A percentile compares a stretch with the other conserved stretches of the same genome.
These are phyloP conservation scores for Drosophila parthenogenetica DNA, from an alignment of 2,888 invertebrate genomes.

Conservation along the genomic window DNA sequence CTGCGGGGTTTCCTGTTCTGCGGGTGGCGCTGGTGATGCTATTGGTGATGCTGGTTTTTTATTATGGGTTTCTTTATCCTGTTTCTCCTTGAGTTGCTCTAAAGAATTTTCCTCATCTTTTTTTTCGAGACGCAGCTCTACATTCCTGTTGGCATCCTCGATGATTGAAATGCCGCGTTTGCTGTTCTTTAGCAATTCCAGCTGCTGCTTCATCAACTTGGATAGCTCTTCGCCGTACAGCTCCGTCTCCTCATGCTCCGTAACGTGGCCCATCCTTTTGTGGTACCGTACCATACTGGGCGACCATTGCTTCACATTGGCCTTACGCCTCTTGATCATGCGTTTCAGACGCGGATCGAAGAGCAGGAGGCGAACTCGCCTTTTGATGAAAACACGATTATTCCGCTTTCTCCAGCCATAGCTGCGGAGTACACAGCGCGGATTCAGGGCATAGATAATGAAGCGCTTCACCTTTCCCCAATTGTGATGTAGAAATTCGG, in stretches of 20 bases:
- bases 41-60: background rate
- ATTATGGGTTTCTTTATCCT: background rate
- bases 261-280: conserved; percentile 59
- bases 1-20: background rate
- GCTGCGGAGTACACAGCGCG: conserved; percentile 74
- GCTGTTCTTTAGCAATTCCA: conserved; percentile 79
- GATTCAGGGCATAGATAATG: conserved; percentile 73
- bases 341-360: conserved; percentile 77
- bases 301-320: conserved; percentile 80
- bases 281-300: conserved; percentile 66
- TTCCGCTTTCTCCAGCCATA: conserved; percentile 70
- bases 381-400: conserved; percentile 66
- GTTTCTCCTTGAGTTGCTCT: background rate
- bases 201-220: conserved; percentile 82
- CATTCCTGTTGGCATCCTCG: conserved; percentile 56
- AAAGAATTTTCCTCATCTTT: background rate
- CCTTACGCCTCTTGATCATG: conserved; percentile 66
- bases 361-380: conserved; percentile 67
- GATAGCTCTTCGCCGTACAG: conserved; percentile 77
- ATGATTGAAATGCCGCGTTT: conserved; percentile 76
- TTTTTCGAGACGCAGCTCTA: conserved; percentile 22
- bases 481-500: conserved; percentile 71
- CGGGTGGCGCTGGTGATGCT: background rate
- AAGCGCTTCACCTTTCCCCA: conserved; percentile 76
- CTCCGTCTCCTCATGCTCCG: conserved; percentile 71